A percentile compares a stretch with the other conserved stretches of the same genome.
phyloP scores from a whole-genome alignment of 35 echinoderm and acorn worm species.

The Acanthaster planci region DNA sequence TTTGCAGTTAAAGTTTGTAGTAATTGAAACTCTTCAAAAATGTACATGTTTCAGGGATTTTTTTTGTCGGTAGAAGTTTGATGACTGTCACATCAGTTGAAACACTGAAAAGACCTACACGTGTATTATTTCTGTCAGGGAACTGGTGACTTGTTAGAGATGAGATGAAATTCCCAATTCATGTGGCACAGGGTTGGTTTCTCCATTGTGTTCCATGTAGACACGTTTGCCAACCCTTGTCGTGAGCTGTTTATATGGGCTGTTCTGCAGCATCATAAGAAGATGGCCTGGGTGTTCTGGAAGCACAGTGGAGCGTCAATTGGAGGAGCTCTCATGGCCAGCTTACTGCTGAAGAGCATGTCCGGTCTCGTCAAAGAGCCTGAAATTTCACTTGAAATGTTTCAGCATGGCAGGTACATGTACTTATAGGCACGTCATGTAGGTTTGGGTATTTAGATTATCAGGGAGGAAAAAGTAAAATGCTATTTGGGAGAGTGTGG shows the following conservation, averaged over 20 bases:
- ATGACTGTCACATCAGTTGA: not conserved
- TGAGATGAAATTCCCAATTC: not conserved
- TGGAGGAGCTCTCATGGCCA: conserved; percentile 68
- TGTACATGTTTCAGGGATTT: no score
- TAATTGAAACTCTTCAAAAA: no score
- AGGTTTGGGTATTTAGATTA: no score
- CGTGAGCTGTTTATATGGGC: conserved; percentile 90
- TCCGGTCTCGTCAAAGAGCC: conserved; percentile 47
- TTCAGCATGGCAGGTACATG: not conserved
- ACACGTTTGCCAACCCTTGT: conserved; percentile 35
- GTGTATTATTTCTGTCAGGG: not conserved
- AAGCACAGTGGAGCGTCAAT: conserved; percentile 55
- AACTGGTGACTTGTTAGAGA: not conserved
- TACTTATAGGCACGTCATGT: no score
- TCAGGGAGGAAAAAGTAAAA: no score
- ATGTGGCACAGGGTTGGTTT: not conserved
- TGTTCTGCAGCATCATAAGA: conserved; percentile 59
- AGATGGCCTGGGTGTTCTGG: conserved; percentile 77
- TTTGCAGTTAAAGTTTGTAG: no score
- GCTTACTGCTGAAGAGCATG: conserved; percentile 64
- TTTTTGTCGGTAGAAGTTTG: no score
- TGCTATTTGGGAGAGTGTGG: no score
- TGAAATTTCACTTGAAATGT: conserved; percentile 28
- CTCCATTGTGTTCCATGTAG: not conserved
- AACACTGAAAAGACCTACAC: not conserved